These are phyloP conservation scores for Melikaiella ostensackeni DNA, from an alignment of 2,888 invertebrate species.

Conservation along the genomic window DNA sequence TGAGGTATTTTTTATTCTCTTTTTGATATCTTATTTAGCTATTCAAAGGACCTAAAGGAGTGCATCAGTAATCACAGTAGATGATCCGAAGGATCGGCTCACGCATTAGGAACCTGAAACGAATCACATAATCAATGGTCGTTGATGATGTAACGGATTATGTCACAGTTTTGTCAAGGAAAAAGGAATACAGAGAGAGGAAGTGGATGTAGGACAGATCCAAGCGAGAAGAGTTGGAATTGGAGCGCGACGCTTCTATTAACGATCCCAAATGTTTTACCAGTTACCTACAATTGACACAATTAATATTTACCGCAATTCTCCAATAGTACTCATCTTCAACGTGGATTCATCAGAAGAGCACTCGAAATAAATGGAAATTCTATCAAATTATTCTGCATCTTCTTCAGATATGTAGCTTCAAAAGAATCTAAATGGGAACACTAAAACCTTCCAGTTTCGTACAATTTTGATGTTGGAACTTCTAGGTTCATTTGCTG, in stretches of 20 bases:
- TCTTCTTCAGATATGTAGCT: background rate
- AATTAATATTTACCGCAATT: conserved; percentile 30
- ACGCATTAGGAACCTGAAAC: conserved; percentile 22
- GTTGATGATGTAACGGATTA: conserved; percentile 47
- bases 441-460: background rate
- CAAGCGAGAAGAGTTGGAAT: conserved; percentile 40
- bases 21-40: no score
- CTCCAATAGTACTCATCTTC: background rate
- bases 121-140: conserved; percentile 34
- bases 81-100: background rate
- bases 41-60: no score
- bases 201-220: conserved; percentile 26
- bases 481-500: no score
- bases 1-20: no score
- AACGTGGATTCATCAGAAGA: background rate
- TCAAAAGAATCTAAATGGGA: background rate
- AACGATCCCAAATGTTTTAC: conserved; percentile 57
- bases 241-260: conserved; percentile 53
- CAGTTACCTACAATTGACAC: conserved; percentile 41
- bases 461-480: background rate
- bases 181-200: conserved; percentile 30
- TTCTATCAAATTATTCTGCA: conserved; percentile 3
- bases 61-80: background rate
- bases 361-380: background rate
- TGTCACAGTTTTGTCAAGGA: conserved; percentile 38